Evolutionary conservation across 2,113 vertebrate species (phyloP), one percentile per base, ranked within the genome.

Genomic region (Gobius niger): DNA sequence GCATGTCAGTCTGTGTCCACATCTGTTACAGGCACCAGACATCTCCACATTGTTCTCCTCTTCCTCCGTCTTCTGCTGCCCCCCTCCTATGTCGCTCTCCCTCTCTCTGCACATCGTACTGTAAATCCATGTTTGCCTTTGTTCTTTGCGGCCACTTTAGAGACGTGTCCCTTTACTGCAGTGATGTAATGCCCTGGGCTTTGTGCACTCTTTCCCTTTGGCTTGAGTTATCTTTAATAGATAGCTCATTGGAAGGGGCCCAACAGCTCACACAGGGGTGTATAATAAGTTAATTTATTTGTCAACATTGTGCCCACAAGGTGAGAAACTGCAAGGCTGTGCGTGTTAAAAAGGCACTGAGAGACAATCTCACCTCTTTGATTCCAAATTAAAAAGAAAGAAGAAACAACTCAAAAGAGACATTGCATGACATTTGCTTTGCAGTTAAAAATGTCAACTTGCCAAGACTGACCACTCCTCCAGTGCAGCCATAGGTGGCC

Each of bases 361-460:
- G 85, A 85, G 86, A 83, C 86, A 85, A 86, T 90, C 87, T 82
- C 42, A 87, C 74, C 82, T 88, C 90, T 91, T 91, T 92, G 89
- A 92, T 87, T 90, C 84, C 84, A 77, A 64, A 70, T 67, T 68
- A 80, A 77, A 82, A 63, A 71, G 63, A 70, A 77, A 76, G 82
- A 91, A 84, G 81, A 88, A 91, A 92, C 91, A 78, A 73, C 78
- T 82, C 83, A 88, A 85, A 89, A 85, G 79, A 81, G 84, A 89
- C 90, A 89, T 90, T 87, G 83, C 90, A 92, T 89, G 72, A 89
- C 85, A 90, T 94, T 93, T 91, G 92, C 91, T 91, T 93, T 94
- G 91, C 91, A 90, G 91, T 91, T 94, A 92, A 95, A 94, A 94
- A 94, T 94, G 92, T 92, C 91, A 91, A 91, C 94, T 90, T 87